phyloP scores from a whole-genome alignment of 2,888 invertebrate genomes.

The Siphlonurus alternatus region DNA sequence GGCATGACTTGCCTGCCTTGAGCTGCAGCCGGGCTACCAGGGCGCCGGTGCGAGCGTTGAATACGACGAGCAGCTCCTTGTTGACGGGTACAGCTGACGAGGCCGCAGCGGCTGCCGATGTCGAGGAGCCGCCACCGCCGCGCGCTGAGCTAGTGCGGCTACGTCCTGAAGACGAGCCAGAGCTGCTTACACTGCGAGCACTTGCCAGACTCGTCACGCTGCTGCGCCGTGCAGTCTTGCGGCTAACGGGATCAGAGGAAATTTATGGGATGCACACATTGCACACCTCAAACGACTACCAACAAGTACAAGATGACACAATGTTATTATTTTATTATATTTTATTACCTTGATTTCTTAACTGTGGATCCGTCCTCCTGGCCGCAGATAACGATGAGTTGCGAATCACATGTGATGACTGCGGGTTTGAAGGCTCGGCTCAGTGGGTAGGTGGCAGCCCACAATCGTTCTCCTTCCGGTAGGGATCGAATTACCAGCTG shows the following conservation, averaged over 20 bases:
- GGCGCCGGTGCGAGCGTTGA: neutral
- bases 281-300: too few relatives aligned
- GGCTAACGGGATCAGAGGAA: neutral
- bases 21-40: neutral
- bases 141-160: neutral
- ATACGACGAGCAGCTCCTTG: neutral
- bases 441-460: conserved; percentile 67
- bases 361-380: neutral
- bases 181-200: neutral
- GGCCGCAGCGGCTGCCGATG: neutral
- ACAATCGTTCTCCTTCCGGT: conserved; percentile 56
- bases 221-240: neutral
- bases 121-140: neutral
- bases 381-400: conserved; percentile 39
- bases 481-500: conserved; percentile 19
- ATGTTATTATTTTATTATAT: too few relatives aligned
- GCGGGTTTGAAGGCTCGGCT: conserved; percentile 52
- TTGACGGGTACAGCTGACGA: neutral
- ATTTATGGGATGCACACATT: neutral
- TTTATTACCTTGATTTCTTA: neutral
- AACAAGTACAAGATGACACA: too few relatives aligned
- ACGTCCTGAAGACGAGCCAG: neutral
- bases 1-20: neutral
- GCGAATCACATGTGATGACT: conserved; percentile 66
- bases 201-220: neutral